Percentiles rank a stretch among this genome's conserved stretches.
These are phyloP conservation scores for Venturia canescens DNA, from an alignment of 1,140 invertebrate genomes.

Conservation along the genomic window DNA sequence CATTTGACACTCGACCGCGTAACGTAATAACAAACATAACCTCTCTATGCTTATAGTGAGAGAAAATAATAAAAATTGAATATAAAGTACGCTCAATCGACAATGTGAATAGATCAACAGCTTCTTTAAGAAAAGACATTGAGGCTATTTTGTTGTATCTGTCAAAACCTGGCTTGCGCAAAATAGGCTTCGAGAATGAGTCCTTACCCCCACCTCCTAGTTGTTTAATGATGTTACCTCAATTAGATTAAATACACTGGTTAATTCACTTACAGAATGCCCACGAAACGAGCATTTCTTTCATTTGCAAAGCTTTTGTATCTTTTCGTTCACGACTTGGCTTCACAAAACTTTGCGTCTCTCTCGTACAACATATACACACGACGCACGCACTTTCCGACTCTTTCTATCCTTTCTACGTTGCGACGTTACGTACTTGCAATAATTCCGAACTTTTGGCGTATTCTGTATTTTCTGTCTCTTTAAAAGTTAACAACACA, in stretches of 20 bases:
- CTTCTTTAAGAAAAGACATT: no score
- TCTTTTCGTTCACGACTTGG: no score
- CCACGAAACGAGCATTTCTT: constrained; percentile 18
- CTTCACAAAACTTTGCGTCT: no score
- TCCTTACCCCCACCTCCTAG: neutral
- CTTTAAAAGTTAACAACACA: no score
- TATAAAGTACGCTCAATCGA: no score
- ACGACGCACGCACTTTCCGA: no score
- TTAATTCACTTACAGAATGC: constrained; percentile 49
- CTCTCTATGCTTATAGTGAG: neutral
- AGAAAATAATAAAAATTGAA: no score
- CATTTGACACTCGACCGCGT: constrained; percentile 50
- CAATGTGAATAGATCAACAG: neutral
- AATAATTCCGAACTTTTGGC: no score
- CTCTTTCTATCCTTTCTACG: no score
- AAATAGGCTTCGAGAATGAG: neutral
- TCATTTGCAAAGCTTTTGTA: neutral
- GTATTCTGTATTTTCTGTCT: no score
- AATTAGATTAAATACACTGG: constrained; percentile 46
- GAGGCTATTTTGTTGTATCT: neutral
- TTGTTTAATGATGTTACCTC: constrained; percentile 41
- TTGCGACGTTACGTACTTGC: no score
- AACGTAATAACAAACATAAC: constrained; percentile 35
- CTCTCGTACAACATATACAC: no score
- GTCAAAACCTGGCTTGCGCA: neutral